Percentiles rank a stretch among this genome's conserved stretches.
Conservation (phyloP, 1,140 invertebrate species). For the Gonioctena quinquepunctata region DNA sequence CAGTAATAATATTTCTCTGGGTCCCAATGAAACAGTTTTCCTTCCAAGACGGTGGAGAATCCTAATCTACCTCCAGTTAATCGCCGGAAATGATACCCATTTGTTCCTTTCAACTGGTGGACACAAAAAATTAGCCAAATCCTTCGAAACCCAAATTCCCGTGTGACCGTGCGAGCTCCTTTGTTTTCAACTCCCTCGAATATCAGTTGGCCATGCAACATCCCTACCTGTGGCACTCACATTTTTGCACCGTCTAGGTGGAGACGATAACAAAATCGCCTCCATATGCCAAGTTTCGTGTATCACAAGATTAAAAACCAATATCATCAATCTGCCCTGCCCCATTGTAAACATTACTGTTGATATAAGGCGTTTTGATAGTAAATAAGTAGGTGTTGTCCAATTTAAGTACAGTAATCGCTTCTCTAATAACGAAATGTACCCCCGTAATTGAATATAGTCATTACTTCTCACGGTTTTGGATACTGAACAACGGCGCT, state of each 20-base stretch:
- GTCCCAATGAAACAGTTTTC: too few species aligned
- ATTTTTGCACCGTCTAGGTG: background rate
- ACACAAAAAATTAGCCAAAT: background rate
- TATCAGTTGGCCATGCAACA: background rate
- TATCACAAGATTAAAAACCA: background rate
- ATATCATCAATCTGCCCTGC: background rate
- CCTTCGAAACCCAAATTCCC: background rate
- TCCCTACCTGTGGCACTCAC: background rate
- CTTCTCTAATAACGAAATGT: background rate
- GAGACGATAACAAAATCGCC: background rate
- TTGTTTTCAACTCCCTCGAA: background rate
- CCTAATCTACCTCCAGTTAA: background rate
- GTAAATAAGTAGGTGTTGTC: background rate
- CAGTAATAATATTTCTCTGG: too few species aligned
- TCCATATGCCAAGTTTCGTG: background rate
- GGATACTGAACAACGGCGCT: background rate
- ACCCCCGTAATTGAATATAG: conserved; percentile 6
- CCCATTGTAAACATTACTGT: background rate
- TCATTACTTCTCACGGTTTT: background rate
- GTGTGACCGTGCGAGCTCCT: background rate
- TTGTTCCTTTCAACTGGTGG: background rate
- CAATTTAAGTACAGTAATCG: conserved; percentile 9
- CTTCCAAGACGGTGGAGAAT: background rate
- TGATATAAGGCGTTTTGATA: background rate
- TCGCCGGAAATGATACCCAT: background rate